Percentiles rank a stretch among this genome's conserved stretches.
These are phyloP conservation scores for Ctenochaetus hawaiiensis DNA, from an alignment of 2,797 vertebrate genomes.

Conservation along the genomic window DNA sequence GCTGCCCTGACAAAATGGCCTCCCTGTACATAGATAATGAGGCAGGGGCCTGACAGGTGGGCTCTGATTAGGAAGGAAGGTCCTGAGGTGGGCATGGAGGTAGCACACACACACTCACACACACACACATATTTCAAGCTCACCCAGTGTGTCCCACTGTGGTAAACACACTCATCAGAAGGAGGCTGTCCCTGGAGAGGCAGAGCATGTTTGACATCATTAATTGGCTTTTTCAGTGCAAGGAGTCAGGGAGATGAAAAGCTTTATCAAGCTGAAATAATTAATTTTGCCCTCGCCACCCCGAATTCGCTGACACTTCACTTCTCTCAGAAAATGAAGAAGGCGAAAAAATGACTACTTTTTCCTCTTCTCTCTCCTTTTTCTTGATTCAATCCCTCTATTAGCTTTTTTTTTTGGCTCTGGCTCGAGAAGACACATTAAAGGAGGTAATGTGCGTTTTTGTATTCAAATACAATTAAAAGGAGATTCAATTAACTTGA, in stretches of 20 bases:
- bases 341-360: slow-evolving; percentile 84
- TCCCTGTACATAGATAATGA: slow-evolving; percentile 94
- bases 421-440: slow-evolving; percentile 90
- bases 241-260: slow-evolving; percentile 99
- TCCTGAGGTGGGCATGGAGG: slow-evolving; percentile 58
- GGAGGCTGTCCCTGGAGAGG: slow-evolving; percentile 89
- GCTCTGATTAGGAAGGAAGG: slow-evolving; percentile 89
- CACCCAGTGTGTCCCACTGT: slow-evolving; percentile 85
- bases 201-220: slow-evolving; percentile 99
- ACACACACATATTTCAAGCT: slow-evolving; percentile 26
- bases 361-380: slow-evolving; percentile 71
- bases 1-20: slow-evolving; percentile 90
- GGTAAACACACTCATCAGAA: slow-evolving; percentile 99
- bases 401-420: slow-evolving; percentile 63
- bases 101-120: slow-evolving; percentile 18
- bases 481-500: slow-evolving; percentile 97
- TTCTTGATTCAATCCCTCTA: slow-evolving; percentile 73
- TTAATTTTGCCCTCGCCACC: slow-evolving; percentile 93
- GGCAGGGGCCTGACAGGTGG: slow-evolving; percentile 94
- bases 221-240: slow-evolving; percentile 99
- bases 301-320: slow-evolving; percentile 99
- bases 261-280: slow-evolving; percentile 99
- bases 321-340: slow-evolving; percentile 87
- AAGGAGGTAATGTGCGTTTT: slow-evolving; percentile 89
- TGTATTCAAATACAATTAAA: slow-evolving; percentile 97